Conservation (phyloP, 2,797 vertebrate species). For the Etheostoma perlongum region DNA sequence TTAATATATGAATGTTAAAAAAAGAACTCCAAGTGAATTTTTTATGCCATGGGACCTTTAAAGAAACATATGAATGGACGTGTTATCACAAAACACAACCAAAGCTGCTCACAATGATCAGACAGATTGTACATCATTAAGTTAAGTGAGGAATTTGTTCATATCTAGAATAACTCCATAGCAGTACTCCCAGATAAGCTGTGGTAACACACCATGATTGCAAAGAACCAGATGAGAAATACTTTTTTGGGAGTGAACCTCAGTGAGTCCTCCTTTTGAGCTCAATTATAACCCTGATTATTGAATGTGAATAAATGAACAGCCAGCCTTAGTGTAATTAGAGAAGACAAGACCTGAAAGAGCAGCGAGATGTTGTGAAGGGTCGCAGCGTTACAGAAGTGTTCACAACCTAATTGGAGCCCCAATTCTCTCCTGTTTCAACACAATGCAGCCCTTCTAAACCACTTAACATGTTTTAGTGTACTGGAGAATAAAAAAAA, state of each 20-base stretch:
- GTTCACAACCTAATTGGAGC: slow-evolving; percentile 59
- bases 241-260: slow-evolving; percentile 37
- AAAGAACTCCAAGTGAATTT: too few species aligned
- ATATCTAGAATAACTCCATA: slow-evolving; percentile 2
- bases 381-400: slow-evolving; percentile 42
- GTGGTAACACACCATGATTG: slow-evolving; percentile 15
- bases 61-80: slow-evolving; percentile 4
- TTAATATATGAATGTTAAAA: too few species aligned
- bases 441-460: not conserved
- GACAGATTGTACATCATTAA: not conserved
- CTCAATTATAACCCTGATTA: slow-evolving; percentile 66
- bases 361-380: slow-evolving; percentile 48
- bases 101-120: not conserved
- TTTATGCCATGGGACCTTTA: not conserved
- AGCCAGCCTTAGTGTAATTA: slow-evolving; percentile 59
- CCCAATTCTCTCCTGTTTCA: slow-evolving; percentile 4
- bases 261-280: slow-evolving; percentile 40
- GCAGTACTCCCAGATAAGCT: not conserved
- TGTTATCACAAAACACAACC: not conserved
- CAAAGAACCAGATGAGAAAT: slow-evolving; percentile 25
- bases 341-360: slow-evolving; percentile 46
- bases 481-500: not conserved
- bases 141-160: not conserved
- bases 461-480: slow-evolving; percentile 21
- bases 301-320: slow-evolving; percentile 60